These are phyloP conservation scores for Temnothorax curvispinosus DNA, from an alignment of 1,140 invertebrate genomes.

Conservation along the genomic window DNA sequence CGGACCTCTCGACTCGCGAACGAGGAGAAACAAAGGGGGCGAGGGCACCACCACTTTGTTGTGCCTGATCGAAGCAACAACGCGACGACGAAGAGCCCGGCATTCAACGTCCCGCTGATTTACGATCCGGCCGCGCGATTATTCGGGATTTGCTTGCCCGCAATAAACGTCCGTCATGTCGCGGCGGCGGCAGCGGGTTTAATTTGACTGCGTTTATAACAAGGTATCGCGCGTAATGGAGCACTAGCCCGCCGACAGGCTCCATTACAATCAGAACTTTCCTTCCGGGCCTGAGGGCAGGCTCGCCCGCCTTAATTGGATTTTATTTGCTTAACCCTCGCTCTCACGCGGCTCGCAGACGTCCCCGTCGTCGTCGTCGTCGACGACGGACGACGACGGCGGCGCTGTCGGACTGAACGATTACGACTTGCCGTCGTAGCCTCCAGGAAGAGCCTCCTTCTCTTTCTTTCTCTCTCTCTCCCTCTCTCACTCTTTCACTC, in stretches of 20 bases:
- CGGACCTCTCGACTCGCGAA: no score
- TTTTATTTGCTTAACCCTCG: slow-evolving; percentile 76
- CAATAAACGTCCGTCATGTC: slow-evolving; percentile 62
- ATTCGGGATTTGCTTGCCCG: slow-evolving; percentile 52
- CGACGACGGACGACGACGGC: background rate
- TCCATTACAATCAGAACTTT: slow-evolving; percentile 62
- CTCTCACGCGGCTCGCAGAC: slow-evolving; percentile 41
- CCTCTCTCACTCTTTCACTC: background rate
- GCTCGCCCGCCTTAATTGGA: slow-evolving; percentile 72
- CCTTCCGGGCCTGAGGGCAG: slow-evolving; percentile 61
- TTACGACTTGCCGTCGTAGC: slow-evolving; percentile 32
- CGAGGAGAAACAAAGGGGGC: slow-evolving; percentile 31
- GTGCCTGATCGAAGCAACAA: slow-evolving; percentile 41
- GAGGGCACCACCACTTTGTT: slow-evolving; percentile 38
- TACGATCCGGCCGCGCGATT: slow-evolving; percentile 49
- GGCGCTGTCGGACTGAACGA: slow-evolving; percentile 18
- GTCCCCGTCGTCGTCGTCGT: slow-evolving; percentile 12
- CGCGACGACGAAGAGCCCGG: slow-evolving; percentile 24
- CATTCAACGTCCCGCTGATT: slow-evolving; percentile 51
- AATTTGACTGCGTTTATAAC: slow-evolving; percentile 75
- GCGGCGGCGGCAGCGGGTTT: slow-evolving; percentile 50
- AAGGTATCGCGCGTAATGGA: slow-evolving; percentile 68
- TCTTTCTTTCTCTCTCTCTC: background rate
- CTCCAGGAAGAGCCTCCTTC: background rate
- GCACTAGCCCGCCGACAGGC: slow-evolving; percentile 55